Evolutionary conservation across 2,113 vertebrate species (phyloP).

Genomic region (Pteronura brasiliensis): DNA sequence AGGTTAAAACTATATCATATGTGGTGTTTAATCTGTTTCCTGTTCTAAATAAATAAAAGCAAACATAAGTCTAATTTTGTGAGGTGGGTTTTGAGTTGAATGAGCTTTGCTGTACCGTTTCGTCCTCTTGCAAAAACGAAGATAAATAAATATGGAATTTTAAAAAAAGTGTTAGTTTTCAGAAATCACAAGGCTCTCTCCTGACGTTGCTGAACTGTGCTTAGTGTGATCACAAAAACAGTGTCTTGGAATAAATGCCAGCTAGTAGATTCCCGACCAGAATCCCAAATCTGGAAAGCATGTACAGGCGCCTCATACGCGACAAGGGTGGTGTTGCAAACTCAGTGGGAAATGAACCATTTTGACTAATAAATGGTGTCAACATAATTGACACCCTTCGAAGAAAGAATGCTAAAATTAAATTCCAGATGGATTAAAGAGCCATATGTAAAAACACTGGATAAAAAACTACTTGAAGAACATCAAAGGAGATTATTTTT

Average conservation of each 20-base stretch:
- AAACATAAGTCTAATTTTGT: not conserved
- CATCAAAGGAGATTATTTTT: not conserved
- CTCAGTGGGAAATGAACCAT: not conserved
- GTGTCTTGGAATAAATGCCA: not conserved
- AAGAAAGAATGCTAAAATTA: constrained; percentile 10
- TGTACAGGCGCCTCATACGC: not conserved
- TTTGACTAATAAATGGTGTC: not conserved
- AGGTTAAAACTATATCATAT: not conserved
- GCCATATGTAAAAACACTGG: not conserved
- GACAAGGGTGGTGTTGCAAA: not conserved
- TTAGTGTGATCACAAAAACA: not conserved
- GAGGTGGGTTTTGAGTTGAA: not conserved
- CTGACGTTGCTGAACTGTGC: not conserved
- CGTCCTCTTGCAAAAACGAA: not conserved
- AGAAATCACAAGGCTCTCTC: not conserved
- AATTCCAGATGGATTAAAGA: not conserved
- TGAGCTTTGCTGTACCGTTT: not conserved
- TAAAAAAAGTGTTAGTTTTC: not conserved
- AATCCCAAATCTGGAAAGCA: not conserved
- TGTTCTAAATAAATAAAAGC: not conserved
- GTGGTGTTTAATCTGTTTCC: not conserved
- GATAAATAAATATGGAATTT: not conserved
- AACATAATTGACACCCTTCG: not conserved
- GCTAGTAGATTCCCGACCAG: not conserved
- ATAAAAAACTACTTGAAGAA: not conserved